Evolutionary conservation across 2,113 vertebrate genomes (phyloP), one percentile per base, ranked within the genome.

Genomic region (Psammodynastes pulverulentus): DNA sequence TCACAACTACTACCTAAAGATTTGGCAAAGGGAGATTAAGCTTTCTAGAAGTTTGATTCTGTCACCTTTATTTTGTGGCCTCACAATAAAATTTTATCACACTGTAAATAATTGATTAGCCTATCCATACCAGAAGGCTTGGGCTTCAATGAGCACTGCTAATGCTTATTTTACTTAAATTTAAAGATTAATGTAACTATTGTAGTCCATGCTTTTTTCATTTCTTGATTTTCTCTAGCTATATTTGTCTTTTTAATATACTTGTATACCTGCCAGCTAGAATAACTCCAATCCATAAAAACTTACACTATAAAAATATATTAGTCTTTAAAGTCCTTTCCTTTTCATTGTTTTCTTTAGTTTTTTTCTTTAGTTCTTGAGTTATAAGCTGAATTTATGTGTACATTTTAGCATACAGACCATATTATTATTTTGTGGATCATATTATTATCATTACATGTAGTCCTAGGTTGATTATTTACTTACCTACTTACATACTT

Each of bases 351-450:
- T 89, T 89, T 56, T 26, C 3, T 58, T 26, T 2, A 9, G 26
- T n/a, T 45, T 49, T 49, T 49, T 49, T 26, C 3, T 58, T 26
- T 1, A 26, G 43, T 48, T 45, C 43, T 67, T 56, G 17, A 34
- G 26, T 17, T 24, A 45, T 58, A 45, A 58, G 12, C 13, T 45
- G 62, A n/a, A 67, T 19, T 79, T 79, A 39, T 79, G 67, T 39
- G 15, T 79, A 79, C 17, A 79, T 89, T 89, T 89, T 97, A 96
- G 94, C 92, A 96, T 94, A 93, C 88, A 79, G 88, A 34, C 52
- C 86, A 93, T 0, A 93, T 95, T 96, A 94, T 96, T 96, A 39
- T 79, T 79, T 34, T 67, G 17, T 17, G 62, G 13, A 15, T n/a
- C 62, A 67, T 17, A 5, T 67, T 58, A 56, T 9, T n/a, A 34